Base-by-base conservation (phyloP, 1,140 invertebrate species). In the Bombus pyrosoma region DNA sequence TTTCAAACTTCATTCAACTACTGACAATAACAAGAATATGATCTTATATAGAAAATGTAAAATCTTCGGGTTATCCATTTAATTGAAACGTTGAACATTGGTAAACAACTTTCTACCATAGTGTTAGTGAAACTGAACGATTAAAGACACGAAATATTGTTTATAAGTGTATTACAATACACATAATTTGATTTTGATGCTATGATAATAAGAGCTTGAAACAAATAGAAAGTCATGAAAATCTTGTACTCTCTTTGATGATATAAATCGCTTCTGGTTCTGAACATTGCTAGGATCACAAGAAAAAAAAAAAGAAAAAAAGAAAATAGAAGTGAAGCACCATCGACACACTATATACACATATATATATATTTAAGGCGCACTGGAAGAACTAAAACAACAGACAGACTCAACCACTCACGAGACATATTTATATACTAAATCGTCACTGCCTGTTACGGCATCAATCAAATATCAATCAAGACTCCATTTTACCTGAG, bases 401-500 rank as follows among this genome's bases (percentile, higher is more conserved):
- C 90, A 94, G 88, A 93, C 93, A 94, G 88, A 89, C 89, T 93
- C 92, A 94, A 92, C 92, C 92, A 95, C 92, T 94, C 92, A 94
- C 93, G 92, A 94, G 90, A 93, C 92, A 94, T 91, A 91, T 93
- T 83, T 91, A 91, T 93, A 83, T 91, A 92, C 93, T 94, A 94
- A n/a, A 90, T 91, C 47, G 89, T 91, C 91, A 89, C 88, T 89
- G 89, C 87, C 89, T 78, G 74, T 90, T 83, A 87, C 86, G 87
- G 91, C 91, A 86, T 92, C 90, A 91, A 91, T 93, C 87, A 92
- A 91, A 93, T 91, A 93, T 93, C 89, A 93, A 94, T 95, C 94
- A 95, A 95, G 94, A 95, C 94, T 95, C 94, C 94, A 95, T 95
- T 95, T 95, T 95, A 95, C 94, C 94, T 95, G 94, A 95, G 91